phyloP scores from a whole-genome alignment of 2,797 vertebrate genomes.

The Pampus argenteus region DNA sequence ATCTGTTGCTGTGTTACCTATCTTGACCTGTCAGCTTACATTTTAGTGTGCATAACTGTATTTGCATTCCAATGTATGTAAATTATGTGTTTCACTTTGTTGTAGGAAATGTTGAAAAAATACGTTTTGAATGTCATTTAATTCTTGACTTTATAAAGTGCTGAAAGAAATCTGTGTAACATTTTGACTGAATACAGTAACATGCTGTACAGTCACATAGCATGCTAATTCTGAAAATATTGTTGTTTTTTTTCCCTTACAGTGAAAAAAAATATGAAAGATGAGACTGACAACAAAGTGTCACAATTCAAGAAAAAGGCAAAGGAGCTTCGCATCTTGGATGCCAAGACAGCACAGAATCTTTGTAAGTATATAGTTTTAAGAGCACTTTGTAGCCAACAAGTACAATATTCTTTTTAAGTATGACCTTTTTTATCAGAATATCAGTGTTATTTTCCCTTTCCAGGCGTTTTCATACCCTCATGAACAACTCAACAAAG shows the following conservation, averaged over 20 bases:
- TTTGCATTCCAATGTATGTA: constrained; percentile 30
- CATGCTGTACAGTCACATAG: not conserved
- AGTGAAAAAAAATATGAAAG: constrained; percentile 89
- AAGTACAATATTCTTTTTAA: not conserved
- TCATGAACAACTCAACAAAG: constrained; percentile 3
- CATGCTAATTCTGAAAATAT: not conserved
- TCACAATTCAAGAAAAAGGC: constrained; percentile 91
- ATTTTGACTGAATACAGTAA: constrained; percentile 6
- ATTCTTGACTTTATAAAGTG: not conserved
- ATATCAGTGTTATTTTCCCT: constrained; percentile 8
- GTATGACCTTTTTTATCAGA: constrained; percentile 17
- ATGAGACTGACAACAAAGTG: constrained; percentile 87
- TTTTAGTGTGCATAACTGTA: constrained; percentile 25
- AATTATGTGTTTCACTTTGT: constrained; percentile 26
- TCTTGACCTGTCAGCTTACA: not conserved
- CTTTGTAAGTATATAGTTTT: constrained; percentile 89
- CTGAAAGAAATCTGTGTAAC: constrained; percentile 9
- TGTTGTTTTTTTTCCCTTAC: constrained; percentile 36
- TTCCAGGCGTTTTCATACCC: constrained; percentile 16
- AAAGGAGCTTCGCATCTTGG: constrained; percentile 94
- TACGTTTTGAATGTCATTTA: not conserved
- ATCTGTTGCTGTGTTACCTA: constrained; percentile 28
- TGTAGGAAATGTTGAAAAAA: constrained; percentile 6
- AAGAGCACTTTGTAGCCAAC: not conserved
- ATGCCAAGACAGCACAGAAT: constrained; percentile 96